Evolutionary conservation across 2,888 invertebrate species (phyloP).

Genomic region (Cryptocephalus moraei): DNA sequence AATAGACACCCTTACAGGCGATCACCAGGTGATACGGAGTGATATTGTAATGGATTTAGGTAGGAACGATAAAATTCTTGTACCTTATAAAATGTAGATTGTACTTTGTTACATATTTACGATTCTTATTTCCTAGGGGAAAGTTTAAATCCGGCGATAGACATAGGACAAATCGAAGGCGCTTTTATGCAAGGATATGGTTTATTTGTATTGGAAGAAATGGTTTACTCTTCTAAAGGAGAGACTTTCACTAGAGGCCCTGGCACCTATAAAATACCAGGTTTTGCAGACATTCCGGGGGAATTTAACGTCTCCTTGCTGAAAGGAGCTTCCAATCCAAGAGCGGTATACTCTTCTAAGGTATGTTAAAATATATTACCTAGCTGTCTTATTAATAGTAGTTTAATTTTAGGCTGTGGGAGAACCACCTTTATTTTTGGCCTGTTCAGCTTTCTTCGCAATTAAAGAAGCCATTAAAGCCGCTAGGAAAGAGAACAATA

Average conservation of each 20-base stretch:
- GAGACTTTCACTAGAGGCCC: constrained; percentile 77
- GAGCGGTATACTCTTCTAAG: constrained; percentile 93
- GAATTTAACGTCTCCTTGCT: constrained; percentile 88
- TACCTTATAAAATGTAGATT: background rate
- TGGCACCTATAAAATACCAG: constrained; percentile 89
- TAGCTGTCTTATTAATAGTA: background rate
- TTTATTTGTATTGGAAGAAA: constrained; percentile 81
- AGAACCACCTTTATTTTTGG: constrained; percentile 88
- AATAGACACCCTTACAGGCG: constrained; percentile 89
- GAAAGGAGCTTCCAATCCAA: constrained; percentile 81
- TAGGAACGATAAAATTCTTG: background rate
- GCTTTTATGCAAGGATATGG: constrained; percentile 93
- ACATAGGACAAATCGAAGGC: constrained; percentile 94
- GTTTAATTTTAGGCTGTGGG: constrained; percentile 66
- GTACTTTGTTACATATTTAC: background rate
- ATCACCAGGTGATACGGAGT: constrained; percentile 77
- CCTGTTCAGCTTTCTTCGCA: constrained; percentile 81
- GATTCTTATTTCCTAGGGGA: constrained; percentile 42
- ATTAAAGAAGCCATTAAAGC: constrained; percentile 78
- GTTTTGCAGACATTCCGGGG: constrained; percentile 82
- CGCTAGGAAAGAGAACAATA: constrained; percentile 62
- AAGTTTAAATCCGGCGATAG: constrained; percentile 92
- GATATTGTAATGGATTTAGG: constrained; percentile 96
- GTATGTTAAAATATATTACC: constrained; percentile 38
- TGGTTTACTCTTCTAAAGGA: constrained; percentile 78